A percentile compares a stretch with the other conserved stretches of the same genome.
Conservation (phyloP, 2,888 invertebrate species). For the Malachius bipustulatus region DNA sequence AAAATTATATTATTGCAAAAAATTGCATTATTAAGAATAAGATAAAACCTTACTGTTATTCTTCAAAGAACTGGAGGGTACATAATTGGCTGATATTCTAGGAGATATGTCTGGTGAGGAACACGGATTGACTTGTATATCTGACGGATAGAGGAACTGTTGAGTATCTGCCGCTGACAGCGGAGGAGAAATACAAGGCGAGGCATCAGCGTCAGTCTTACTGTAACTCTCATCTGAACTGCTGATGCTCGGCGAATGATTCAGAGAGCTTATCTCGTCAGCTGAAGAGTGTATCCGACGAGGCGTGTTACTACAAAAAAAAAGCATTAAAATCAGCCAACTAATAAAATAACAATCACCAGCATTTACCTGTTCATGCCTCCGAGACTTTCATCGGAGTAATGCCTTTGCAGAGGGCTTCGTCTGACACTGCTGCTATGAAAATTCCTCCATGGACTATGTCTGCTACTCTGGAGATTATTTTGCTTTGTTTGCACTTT, state of each 20-base stretch:
- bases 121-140: slow-evolving; percentile 43
- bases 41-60: slow-evolving; percentile 28
- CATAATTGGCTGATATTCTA: slow-evolving; percentile 39
- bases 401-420: slow-evolving; percentile 47
- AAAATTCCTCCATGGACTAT: slow-evolving; percentile 31
- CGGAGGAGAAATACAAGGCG: slow-evolving; percentile 41
- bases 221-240: slow-evolving; percentile 79
- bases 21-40: too few species aligned
- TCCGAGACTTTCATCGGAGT: slow-evolving; percentile 55
- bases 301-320: slow-evolving; percentile 29
- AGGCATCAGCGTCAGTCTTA: slow-evolving; percentile 59
- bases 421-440: too few species aligned
- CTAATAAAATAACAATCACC: too few species aligned
- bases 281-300: slow-evolving; percentile 65
- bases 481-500: slow-evolving; percentile 32
- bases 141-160: slow-evolving; percentile 51
- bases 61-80: slow-evolving; percentile 38
- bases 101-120: slow-evolving; percentile 35
- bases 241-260: slow-evolving; percentile 70
- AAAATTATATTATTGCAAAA: too few species aligned
- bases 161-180: slow-evolving; percentile 38
- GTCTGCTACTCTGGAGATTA: slow-evolving; percentile 25
- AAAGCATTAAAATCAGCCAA: too few species aligned
- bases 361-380: slow-evolving; percentile 32
- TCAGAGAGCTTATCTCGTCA: slow-evolving; percentile 70